phyloP scores from a whole-genome alignment of 2,888 invertebrate genomes.

The Sinohyriopsis cumingii region DNA sequence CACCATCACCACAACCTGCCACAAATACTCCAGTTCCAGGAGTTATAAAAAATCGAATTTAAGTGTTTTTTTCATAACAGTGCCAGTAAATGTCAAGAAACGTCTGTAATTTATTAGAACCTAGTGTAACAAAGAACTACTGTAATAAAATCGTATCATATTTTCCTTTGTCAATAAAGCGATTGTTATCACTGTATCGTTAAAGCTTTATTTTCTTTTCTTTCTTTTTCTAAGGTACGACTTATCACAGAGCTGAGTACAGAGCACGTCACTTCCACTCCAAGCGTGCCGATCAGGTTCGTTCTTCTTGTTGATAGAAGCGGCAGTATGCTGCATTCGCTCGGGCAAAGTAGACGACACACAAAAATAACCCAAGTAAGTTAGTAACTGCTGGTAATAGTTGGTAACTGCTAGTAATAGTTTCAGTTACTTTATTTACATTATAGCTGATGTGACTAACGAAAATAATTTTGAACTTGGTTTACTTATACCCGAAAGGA shows the following conservation, averaged over 20 bases:
- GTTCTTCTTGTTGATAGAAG: constrained; percentile 65
- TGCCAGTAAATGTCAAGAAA: no score
- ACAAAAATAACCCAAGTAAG: constrained; percentile 50
- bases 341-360: constrained; percentile 35
- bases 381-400: background rate
- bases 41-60: no score
- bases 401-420: background rate
- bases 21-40: no score
- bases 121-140: background rate
- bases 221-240: constrained; percentile 42
- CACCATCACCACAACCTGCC: no score
- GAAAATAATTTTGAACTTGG: no score
- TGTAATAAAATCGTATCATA: background rate
- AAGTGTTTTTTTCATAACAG: no score
- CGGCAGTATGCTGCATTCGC: constrained; percentile 62
- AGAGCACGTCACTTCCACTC: constrained; percentile 31
- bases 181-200: background rate
- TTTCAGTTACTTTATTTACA: background rate
- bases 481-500: no score
- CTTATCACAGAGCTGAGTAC: constrained; percentile 56
- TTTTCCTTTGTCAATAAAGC: background rate
- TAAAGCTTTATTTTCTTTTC: background rate
- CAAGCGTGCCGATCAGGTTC: constrained; percentile 52
- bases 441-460: background rate
- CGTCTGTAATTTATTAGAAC: background rate